Percentiles rank a stretch among this genome's conserved stretches.
Evolutionary conservation across 2,797 vertebrate genomes (phyloP).

Genomic region (Coregonus sp.): DNA sequence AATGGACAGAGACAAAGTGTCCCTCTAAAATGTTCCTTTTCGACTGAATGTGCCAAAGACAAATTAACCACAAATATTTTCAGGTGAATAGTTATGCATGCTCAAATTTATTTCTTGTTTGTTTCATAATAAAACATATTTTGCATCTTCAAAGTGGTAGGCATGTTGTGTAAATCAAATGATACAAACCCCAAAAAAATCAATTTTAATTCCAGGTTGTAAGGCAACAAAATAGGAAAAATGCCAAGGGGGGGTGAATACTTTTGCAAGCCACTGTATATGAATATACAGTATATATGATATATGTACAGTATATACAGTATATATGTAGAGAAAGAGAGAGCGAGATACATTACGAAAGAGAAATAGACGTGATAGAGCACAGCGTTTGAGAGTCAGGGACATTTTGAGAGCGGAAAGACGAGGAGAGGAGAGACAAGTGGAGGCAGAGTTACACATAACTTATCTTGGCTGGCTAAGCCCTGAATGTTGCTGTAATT

Average conservation of each 20-base stretch:
- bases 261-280: background rate
- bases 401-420: conserved; percentile 43
- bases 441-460: conserved; percentile 60
- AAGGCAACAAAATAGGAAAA: no score
- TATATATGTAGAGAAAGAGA: background rate
- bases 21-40: background rate
- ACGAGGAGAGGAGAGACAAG: conserved; percentile 41
- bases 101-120: no score
- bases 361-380: conserved; percentile 19
- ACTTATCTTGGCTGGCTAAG: conserved; percentile 60
- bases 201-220: no score
- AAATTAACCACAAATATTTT: background rate
- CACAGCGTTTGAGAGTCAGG: conserved; percentile 10
- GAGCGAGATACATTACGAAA: conserved; percentile 31
- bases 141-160: no score
- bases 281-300: background rate
- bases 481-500: conserved; percentile 64
- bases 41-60: background rate
- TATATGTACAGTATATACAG: background rate
- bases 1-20: background rate
- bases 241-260: no score
- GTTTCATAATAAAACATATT: no score
- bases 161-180: no score
- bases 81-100: no score
- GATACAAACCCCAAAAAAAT: no score